Conservation (phyloP, 2,797 vertebrate genomes). For the Sciurus vulgaris region DNA sequence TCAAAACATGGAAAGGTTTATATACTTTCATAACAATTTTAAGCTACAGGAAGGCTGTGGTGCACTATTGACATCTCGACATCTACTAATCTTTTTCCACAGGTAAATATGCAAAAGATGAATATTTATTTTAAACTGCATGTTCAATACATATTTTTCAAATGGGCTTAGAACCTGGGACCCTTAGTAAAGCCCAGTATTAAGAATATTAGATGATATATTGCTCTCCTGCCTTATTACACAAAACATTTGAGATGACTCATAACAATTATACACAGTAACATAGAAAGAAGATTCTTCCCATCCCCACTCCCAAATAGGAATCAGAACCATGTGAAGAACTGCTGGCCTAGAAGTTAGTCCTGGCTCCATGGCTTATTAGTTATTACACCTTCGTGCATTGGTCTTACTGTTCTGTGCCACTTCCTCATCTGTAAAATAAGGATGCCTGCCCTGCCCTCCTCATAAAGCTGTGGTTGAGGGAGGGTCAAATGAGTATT, state of each 20-base stretch:
- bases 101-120: constrained; percentile 12
- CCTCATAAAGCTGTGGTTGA: constrained; percentile 16
- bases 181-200: not conserved
- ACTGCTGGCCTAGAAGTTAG: not conserved
- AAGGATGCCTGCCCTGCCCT: not conserved
- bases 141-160: constrained; percentile 55
- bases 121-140: constrained; percentile 52
- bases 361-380: not conserved
- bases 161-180: constrained; percentile 22
- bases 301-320: not conserved
- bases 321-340: constrained; percentile 20
- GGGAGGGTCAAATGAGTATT: not conserved
- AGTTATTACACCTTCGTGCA: not conserved
- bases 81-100: constrained; percentile 9
- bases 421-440: constrained; percentile 50
- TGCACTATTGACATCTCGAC: not conserved
- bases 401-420: not conserved
- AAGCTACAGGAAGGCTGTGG: not conserved
- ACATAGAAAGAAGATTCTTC: constrained; percentile 28
- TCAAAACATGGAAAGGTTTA: not conserved
- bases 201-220: not conserved
- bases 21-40: not conserved
- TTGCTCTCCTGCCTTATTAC: not conserved
- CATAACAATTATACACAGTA: not conserved
- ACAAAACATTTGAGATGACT: constrained; percentile 25